These are phyloP conservation scores for Pluvialis apricaria DNA, from an alignment of 2,113 vertebrate genomes.

Conservation along the genomic window DNA sequence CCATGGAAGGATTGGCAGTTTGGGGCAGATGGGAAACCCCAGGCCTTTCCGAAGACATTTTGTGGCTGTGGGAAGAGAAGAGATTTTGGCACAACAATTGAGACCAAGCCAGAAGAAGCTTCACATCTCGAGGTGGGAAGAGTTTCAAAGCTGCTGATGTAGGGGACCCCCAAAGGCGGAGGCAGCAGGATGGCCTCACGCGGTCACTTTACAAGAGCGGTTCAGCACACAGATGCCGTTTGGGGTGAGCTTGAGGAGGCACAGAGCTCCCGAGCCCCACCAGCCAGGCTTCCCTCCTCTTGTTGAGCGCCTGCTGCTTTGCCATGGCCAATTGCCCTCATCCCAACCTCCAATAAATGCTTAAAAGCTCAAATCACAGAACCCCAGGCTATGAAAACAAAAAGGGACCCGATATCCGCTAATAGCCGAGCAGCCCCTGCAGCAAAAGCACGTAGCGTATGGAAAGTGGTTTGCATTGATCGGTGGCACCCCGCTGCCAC, in stretches of 20 bases:
- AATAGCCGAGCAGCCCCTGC: constrained; percentile 33
- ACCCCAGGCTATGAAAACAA: constrained; percentile 62
- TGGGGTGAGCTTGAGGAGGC: neutral
- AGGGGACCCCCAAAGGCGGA: neutral
- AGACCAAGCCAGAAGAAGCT: neutral
- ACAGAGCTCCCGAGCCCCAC: neutral
- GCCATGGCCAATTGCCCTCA: constrained; percentile 49
- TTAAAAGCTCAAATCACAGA: constrained; percentile 73
- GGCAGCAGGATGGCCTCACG: neutral
- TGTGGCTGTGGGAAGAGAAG: neutral
- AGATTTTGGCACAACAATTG: neutral
- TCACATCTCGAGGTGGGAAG: neutral
- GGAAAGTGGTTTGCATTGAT: constrained; percentile 80
- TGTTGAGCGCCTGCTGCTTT: constrained; percentile 62
- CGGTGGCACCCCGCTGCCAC: neutral
- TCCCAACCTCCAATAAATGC: constrained; percentile 67
- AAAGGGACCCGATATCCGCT: neutral
- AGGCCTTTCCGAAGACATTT: neutral
- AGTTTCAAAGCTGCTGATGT: neutral
- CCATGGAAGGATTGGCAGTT: neutral
- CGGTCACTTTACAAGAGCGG: neutral
- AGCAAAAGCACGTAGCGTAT: neutral
- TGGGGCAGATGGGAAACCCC: neutral
- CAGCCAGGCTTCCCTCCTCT: neutral
- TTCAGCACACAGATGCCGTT: neutral